phyloP scores from a whole-genome alignment of 2,797 vertebrate species.

The Taenioides sp. region DNA sequence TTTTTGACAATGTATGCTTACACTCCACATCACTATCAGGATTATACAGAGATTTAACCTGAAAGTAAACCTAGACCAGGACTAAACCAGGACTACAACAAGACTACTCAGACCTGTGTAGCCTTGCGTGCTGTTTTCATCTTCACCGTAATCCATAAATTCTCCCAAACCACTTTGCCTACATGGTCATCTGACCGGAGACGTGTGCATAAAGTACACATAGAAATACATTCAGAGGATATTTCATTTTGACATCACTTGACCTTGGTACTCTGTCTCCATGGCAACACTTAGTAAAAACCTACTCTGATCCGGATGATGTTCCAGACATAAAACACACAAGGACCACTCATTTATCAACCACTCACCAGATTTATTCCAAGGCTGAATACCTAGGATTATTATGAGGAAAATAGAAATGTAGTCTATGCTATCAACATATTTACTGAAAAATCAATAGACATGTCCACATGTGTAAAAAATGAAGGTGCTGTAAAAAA shows the following conservation, averaged over 20 bases:
- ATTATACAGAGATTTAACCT: too few species aligned
- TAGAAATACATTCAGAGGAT: neutral
- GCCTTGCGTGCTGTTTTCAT: too few species aligned
- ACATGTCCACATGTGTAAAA: too few species aligned
- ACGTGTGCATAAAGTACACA: neutral
- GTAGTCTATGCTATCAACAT: too few species aligned
- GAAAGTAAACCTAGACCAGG: too few species aligned
- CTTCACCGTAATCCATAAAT: neutral
- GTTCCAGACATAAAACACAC: neutral
- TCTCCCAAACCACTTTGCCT: neutral
- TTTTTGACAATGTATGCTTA: too few species aligned
- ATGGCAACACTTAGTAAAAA: slow-evolving; percentile 1
- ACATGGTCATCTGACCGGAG: neutral
- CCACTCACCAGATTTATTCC: neutral
- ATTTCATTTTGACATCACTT: slow-evolving; percentile 2
- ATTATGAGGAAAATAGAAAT: too few species aligned
- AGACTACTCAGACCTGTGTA: too few species aligned
- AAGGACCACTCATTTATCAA: neutral
- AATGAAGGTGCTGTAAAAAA: too few species aligned
- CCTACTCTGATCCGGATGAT: neutral
- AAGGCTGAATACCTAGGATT: neutral
- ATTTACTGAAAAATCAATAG: neutral
- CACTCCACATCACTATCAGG: too few species aligned
- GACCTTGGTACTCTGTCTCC: slow-evolving; percentile 1
- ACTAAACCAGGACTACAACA: too few species aligned